These are phyloP conservation scores for Channa maculata DNA, from an alignment of 2,113 vertebrate species.

Conservation along the genomic window DNA sequence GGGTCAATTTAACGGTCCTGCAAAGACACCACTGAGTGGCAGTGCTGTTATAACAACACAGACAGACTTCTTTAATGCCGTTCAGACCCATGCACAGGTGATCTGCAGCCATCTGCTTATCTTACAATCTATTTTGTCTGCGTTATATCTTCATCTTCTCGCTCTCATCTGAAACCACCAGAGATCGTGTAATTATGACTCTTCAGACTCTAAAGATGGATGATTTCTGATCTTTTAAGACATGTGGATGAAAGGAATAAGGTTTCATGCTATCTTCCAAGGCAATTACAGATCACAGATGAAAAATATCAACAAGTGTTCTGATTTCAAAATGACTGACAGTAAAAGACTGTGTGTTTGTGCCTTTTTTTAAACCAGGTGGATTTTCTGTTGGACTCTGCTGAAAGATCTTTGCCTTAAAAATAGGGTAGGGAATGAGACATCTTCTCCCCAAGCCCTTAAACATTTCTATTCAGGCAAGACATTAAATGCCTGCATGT, in stretches of 20 bases:
- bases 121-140: slow-evolving; percentile 30
- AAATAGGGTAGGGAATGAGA: slow-evolving; percentile 68
- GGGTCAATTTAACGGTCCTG: slow-evolving; percentile 16
- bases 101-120: slow-evolving; percentile 29
- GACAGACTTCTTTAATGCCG: slow-evolving; percentile 43
- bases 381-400: slow-evolving; percentile 73
- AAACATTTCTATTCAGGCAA: slow-evolving; percentile 43
- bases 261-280: slow-evolving; percentile 23
- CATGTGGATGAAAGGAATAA: slow-evolving; percentile 29
- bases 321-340: slow-evolving; percentile 37
- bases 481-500: slow-evolving; percentile 64
- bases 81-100: slow-evolving; percentile 29
- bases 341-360: slow-evolving; percentile 66
- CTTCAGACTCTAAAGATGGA: slow-evolving; percentile 45
- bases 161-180: slow-evolving; percentile 44
- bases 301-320: slow-evolving; percentile 30
- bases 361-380: slow-evolving; percentile 78
- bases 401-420: slow-evolving; percentile 83
- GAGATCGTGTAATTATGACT: slow-evolving; percentile 63
- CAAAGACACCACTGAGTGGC: slow-evolving; percentile 62
- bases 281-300: slow-evolving; percentile 15
- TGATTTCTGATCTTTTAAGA: slow-evolving; percentile 58
- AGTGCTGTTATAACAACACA: slow-evolving; percentile 75
- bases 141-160: slow-evolving; percentile 40
- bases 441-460: slow-evolving; percentile 34